phyloP scores from a whole-genome alignment of 2,797 vertebrate genomes.

The Moxostoma hubbsi region DNA sequence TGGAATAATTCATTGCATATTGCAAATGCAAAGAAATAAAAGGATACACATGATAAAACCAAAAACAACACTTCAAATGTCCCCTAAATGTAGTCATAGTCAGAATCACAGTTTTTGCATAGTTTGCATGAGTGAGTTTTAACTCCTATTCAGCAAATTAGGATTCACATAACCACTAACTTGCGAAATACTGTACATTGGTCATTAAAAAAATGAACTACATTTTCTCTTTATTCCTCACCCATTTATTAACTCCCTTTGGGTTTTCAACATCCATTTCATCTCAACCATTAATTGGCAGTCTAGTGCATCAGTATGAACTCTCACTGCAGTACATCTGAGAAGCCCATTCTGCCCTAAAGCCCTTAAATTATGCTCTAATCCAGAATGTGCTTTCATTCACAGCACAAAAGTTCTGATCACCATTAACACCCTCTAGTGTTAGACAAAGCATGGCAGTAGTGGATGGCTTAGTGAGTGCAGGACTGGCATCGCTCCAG shows the following conservation, averaged over 20 bases:
- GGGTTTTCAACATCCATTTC: neutral
- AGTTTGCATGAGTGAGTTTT: too few species aligned
- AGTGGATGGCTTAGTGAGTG: slow-evolving; percentile 72
- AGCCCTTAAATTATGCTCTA: neutral
- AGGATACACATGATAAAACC: too few species aligned
- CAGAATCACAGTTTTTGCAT: too few species aligned
- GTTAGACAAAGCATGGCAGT: neutral
- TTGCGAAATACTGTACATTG: neutral
- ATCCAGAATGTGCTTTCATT: slow-evolving; percentile 26
- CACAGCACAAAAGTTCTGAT: slow-evolving; percentile 23
- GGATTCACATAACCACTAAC: too few species aligned
- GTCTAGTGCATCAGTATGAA: neutral
- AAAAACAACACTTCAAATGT: too few species aligned
- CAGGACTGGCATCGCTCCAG: slow-evolving; percentile 89
- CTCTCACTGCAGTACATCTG: slow-evolving; percentile 1
- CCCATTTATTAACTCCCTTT: neutral
- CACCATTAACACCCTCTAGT: neutral
- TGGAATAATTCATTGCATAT: too few species aligned
- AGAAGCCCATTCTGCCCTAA: neutral
- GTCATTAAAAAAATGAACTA: neutral
- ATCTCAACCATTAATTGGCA: neutral
- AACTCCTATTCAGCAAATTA: too few species aligned
- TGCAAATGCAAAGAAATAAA: too few species aligned
- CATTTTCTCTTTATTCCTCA: neutral
- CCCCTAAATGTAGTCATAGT: too few species aligned